Percentiles rank a stretch among this genome's conserved stretches.
Evolutionary conservation across 2,797 vertebrate species (phyloP).

Genomic region (Oceanodroma leucorhoa): DNA sequence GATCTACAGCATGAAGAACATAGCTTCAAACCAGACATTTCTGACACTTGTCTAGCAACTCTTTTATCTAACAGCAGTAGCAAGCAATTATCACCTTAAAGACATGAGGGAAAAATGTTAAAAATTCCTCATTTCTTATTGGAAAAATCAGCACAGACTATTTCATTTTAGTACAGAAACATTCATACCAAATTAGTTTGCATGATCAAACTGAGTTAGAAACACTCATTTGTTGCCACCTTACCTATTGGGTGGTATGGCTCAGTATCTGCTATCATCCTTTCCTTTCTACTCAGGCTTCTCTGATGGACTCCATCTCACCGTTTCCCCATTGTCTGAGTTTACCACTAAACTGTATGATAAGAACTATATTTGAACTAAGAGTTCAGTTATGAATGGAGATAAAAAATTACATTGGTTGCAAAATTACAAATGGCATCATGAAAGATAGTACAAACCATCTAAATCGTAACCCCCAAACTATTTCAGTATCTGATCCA

Average conservation of each 20-base stretch:
- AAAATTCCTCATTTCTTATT: background rate
- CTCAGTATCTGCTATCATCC: background rate
- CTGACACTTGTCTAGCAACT: background rate
- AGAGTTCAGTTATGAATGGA: background rate
- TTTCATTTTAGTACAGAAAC: background rate
- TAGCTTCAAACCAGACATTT: background rate
- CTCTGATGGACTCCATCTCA: background rate
- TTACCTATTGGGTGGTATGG: background rate
- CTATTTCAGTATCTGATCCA: background rate
- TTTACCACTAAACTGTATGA: background rate
- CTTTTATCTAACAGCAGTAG: background rate
- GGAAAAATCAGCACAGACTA: background rate
- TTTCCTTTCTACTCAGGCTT: background rate
- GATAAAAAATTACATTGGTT: background rate
- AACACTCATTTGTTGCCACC: background rate
- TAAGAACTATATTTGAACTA: background rate
- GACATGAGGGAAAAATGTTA: background rate
- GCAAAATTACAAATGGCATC: background rate
- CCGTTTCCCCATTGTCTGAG: background rate
- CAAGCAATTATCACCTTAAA: background rate
- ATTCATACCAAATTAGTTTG: background rate
- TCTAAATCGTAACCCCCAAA: background rate
- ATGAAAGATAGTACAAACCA: background rate
- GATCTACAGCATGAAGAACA: background rate
- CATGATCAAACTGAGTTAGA: background rate